phyloP scores from a whole-genome alignment of 2,797 vertebrate species.

The Capromys pilorides region DNA sequence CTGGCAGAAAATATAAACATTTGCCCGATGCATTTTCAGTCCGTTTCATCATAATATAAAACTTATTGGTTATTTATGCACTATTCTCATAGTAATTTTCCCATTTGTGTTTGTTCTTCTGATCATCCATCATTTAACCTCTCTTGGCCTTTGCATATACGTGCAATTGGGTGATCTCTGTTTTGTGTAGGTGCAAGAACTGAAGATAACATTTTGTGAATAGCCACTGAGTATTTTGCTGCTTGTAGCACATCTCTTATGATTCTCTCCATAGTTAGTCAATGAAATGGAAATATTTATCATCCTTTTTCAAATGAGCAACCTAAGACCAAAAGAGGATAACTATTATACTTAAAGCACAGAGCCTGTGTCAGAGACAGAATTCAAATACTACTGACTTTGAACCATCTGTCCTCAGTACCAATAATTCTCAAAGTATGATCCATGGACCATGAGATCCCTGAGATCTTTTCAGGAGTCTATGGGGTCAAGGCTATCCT shows the following conservation, averaged over 20 bases:
- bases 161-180: neutral
- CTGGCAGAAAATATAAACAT: conserved; percentile 8
- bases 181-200: neutral
- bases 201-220: neutral
- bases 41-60: neutral
- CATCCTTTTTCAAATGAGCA: conserved; percentile 10
- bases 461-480: neutral
- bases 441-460: neutral
- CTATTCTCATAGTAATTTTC: conserved; percentile 8
- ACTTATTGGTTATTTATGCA: conserved; percentile 47
- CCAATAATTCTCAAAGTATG: neutral
- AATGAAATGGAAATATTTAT: neutral
- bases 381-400: neutral
- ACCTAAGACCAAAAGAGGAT: neutral
- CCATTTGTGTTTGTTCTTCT: neutral
- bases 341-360: neutral
- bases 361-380: neutral
- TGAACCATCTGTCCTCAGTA: neutral
- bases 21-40: conserved; percentile 5
- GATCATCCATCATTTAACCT: neutral
- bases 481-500: neutral
- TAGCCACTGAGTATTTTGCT: neutral
- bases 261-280: neutral
- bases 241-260: neutral
- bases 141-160: neutral